Percentiles rank a stretch among this genome's conserved stretches.
phyloP scores from a whole-genome alignment of 1,140 invertebrate genomes.

The Acarapis woodi region DNA sequence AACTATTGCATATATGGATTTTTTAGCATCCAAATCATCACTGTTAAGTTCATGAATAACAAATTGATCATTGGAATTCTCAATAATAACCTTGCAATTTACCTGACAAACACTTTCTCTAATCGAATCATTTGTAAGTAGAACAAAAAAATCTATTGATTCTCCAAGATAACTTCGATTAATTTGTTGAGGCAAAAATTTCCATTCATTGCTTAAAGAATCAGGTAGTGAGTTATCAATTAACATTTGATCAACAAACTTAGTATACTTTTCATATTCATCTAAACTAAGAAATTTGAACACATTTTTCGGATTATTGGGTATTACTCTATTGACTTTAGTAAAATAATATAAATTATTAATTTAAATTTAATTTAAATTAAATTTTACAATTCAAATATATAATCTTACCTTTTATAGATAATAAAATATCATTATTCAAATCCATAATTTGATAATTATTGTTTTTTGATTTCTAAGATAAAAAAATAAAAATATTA shows the following conservation, averaged over 20 bases:
- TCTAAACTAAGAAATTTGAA: slow-evolving; percentile 5
- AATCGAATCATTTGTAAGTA: slow-evolving; percentile 73
- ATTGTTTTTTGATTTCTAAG: too few relatives aligned
- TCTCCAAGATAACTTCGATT: slow-evolving; percentile 66
- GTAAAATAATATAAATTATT: slow-evolving; percentile 5
- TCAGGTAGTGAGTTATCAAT: not conserved
- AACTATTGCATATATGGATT: slow-evolving; percentile 74
- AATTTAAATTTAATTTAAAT: too few relatives aligned
- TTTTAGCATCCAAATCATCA: slow-evolving; percentile 24
- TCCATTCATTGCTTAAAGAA: slow-evolving; percentile 4
- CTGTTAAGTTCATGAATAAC: slow-evolving; percentile 35
- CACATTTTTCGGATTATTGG: slow-evolving; percentile 3
- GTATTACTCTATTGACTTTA: slow-evolving; percentile 5
- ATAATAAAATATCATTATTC: too few relatives aligned
- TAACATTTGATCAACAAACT: not conserved
- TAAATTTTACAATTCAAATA: too few relatives aligned
- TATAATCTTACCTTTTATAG: too few relatives aligned
- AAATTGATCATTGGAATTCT: slow-evolving; percentile 49
- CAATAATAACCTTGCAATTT: slow-evolving; percentile 54
- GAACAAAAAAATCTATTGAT: slow-evolving; percentile 89
- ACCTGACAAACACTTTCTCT: slow-evolving; percentile 44
- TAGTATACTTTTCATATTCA: slow-evolving; percentile 2
- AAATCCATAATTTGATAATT: too few relatives aligned
- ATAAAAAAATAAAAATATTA: too few relatives aligned
- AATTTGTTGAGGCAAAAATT: slow-evolving; percentile 15